Evolutionary conservation across 2,113 vertebrate genomes (phyloP).

Genomic region (Thryonomys swinderianus): DNA sequence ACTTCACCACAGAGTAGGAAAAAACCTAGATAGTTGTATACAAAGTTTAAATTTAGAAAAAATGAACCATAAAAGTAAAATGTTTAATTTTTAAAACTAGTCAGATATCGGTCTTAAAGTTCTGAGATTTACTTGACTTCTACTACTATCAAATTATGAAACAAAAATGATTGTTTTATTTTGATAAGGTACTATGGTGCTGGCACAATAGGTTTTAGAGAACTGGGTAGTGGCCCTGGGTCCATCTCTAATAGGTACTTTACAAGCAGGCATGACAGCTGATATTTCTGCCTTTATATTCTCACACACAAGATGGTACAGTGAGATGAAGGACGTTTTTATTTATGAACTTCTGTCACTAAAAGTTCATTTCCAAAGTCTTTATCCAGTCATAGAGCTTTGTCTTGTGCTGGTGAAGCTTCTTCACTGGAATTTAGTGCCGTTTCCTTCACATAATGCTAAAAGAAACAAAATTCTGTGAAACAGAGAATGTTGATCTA

Average conservation of each 20-base stretch:
- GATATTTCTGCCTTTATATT: not conserved
- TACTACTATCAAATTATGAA: not conserved
- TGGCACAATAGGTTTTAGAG: not conserved
- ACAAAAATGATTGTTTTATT: not conserved
- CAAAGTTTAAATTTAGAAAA: constrained; percentile 54
- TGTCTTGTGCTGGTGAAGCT: not conserved
- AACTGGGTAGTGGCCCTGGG: not conserved
- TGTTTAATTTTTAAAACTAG: constrained; percentile 8
- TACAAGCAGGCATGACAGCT: not conserved
- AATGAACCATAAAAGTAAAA: constrained; percentile 1
- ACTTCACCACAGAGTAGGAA: not conserved
- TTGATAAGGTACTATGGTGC: not conserved
- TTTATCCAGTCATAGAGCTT: not conserved
- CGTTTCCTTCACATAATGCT: not conserved
- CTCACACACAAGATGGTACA: not conserved
- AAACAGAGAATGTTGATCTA: not conserved
- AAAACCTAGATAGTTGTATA: constrained; percentile 48
- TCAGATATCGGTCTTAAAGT: not conserved
- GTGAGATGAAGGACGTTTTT: not conserved
- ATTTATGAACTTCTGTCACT: not conserved
- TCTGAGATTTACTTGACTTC: not conserved
- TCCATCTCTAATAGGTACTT: not conserved
- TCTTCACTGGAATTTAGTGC: not conserved
- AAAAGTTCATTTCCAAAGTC: not conserved
- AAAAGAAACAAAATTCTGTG: not conserved